Conservation (phyloP, 2,888 invertebrate species). For the Lasioglossum leucozonium region DNA sequence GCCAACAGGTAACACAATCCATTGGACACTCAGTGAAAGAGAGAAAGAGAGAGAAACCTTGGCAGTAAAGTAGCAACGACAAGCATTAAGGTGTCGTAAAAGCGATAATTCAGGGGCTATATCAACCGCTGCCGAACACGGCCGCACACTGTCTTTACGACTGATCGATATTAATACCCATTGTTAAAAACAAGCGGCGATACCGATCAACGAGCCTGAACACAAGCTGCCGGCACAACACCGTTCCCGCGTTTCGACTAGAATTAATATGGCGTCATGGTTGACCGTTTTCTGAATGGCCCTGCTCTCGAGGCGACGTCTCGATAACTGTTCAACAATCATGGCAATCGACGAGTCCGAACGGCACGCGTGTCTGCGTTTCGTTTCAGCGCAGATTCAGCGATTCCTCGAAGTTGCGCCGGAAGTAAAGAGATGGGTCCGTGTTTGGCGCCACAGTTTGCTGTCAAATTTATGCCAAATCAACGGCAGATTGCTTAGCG, state of each 20-base stretch:
- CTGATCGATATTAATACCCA: constrained; percentile 64
- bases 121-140: constrained; percentile 65
- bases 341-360: constrained; percentile 8
- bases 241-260: constrained; percentile 28
- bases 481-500: too few relatives aligned
- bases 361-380: background rate
- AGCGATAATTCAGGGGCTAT: constrained; percentile 68
- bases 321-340: background rate
- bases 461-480: too few relatives aligned
- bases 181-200: constrained; percentile 63
- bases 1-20: too few relatives aligned
- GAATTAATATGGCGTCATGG: constrained; percentile 44
- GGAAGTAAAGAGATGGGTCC: too few relatives aligned
- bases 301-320: constrained; percentile 4
- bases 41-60: constrained; percentile 51
- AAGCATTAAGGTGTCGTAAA: constrained; percentile 62
- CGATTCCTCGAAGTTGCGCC: too few relatives aligned
- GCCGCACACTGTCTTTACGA: constrained; percentile 61
- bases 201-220: constrained; percentile 56
- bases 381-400: background rate
- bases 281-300: constrained; percentile 11
- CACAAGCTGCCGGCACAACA: constrained; percentile 47
- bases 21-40: too few relatives aligned
- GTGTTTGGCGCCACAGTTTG: too few relatives aligned
- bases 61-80: constrained; percentile 58